Evolutionary conservation across 1,140 invertebrate genomes (phyloP).

Genomic region (Wasmannia auropunctata): DNA sequence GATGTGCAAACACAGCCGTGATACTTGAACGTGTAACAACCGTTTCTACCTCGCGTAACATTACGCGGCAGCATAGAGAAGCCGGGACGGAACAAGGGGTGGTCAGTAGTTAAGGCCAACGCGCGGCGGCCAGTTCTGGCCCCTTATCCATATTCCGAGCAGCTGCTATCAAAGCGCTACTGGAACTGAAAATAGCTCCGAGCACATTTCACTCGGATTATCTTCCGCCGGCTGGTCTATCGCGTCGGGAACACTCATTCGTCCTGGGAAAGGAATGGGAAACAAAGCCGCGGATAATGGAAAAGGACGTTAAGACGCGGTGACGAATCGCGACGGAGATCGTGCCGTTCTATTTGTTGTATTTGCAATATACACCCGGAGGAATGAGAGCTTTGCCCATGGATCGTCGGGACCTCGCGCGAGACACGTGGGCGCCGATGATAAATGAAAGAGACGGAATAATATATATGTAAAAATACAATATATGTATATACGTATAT

Average conservation of each 20-base stretch:
- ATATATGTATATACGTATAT: no score
- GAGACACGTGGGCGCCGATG: background rate
- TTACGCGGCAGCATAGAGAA: constrained; percentile 45
- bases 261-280: constrained; percentile 10
- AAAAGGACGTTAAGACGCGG: constrained; percentile 14
- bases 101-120: constrained; percentile 54
- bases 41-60: constrained; percentile 49
- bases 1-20: constrained; percentile 52
- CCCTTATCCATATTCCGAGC: constrained; percentile 32
- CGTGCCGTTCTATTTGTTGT: background rate
- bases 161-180: constrained; percentile 57
- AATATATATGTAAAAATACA: background rate
- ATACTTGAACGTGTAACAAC: constrained; percentile 49
- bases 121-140: constrained; percentile 43
- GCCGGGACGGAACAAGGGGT: constrained; percentile 23
- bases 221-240: constrained; percentile 54
- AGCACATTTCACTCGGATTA: constrained; percentile 56
- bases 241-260: constrained; percentile 34
- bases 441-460: background rate
- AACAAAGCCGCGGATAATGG: constrained; percentile 32
- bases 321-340: constrained; percentile 32
- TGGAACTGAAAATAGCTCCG: constrained; percentile 56
- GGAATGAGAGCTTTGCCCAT: background rate
- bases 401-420: background rate
- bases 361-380: background rate